Base-by-base conservation (phyloP, 1,140 invertebrate species). In the Rhizoglyphus robini region DNA sequence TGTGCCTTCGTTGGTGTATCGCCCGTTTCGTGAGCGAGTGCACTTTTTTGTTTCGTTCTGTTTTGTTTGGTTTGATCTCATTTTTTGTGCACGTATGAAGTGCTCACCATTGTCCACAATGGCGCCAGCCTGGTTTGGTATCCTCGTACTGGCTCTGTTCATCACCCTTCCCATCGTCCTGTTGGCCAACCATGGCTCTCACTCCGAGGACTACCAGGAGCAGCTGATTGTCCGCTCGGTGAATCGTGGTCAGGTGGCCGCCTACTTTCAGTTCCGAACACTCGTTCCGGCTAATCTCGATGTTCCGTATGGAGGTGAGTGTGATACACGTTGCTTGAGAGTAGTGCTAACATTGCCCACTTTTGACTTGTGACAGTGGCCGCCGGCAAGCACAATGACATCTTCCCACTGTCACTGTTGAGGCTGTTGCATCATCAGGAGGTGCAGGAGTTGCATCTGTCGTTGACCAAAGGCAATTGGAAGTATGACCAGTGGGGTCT, bases 401-500 rank as follows among this genome's bases (percentile, higher is more conserved):
- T 96, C 57, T 94, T 96, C 77, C 92, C 95, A 20, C 82, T 90
- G 71, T 84, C 90, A 1, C 76, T 99, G 49, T 85, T 86, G 34
- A 92, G 97, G 79, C 84, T 97, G n/a, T 80, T 97, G 70, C 80
- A 83, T 63, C 80, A 85, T 20, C 88, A 91, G 74, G 79, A 85
- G 73, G 83, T 97, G 0, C 83, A 88, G 73, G 94, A 97, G 74
- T 75, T 99, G 5, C 90, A 96, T 75, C 79, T 98, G 34, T 86
- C 84, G 65, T 79, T 98, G 63, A 95, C 92, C 0, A 87, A 92
- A 76, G 94, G 94, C 3, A 76, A 91, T 54, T 99, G 94, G 94
- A 83, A 86, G 65, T 85, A 95, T 75, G 82, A 89, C 72, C 83
- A 84, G 66, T 98, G 92, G 93, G 94, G 93, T 4, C 94, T 95